Evolutionary conservation across 2,797 vertebrate genomes (phyloP).

Genomic region (Cossypha heuglini): DNA sequence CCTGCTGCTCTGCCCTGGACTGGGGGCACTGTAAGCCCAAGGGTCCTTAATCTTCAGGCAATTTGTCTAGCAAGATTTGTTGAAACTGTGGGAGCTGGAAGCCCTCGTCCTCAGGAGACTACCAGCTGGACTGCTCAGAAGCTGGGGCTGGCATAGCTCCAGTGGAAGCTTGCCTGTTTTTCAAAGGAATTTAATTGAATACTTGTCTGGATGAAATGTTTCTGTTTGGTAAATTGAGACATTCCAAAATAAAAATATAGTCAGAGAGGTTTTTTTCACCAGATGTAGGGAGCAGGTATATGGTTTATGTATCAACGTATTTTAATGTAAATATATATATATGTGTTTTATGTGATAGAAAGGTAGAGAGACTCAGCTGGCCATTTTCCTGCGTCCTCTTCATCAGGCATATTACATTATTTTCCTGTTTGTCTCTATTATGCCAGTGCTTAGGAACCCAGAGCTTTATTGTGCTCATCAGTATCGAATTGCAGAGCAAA

Average conservation of each 20-base stretch:
- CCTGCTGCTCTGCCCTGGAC: neutral
- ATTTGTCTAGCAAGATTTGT: neutral
- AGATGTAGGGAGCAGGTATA: neutral
- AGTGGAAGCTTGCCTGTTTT: slow-evolving; percentile 34
- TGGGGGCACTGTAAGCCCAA: neutral
- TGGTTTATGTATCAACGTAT: neutral
- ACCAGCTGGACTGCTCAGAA: slow-evolving; percentile 36
- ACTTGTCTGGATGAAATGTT: slow-evolving; percentile 25
- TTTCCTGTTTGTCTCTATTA: neutral
- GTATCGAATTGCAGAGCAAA: neutral
- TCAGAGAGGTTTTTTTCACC: neutral
- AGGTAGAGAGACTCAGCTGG: neutral
- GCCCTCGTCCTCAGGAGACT: neutral
- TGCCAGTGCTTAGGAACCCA: neutral
- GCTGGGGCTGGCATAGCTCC: neutral
- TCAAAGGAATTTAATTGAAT: slow-evolving; percentile 30
- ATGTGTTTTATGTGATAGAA: neutral
- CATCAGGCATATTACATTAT: neutral
- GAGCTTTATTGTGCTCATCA: neutral
- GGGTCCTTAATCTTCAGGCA: neutral
- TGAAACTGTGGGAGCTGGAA: slow-evolving; percentile 2
- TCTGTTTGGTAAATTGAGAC: slow-evolving; percentile 24
- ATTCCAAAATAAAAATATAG: neutral
- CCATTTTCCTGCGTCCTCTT: neutral
- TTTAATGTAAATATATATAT: neutral